Conservation (phyloP, 2,888 invertebrate genomes). For the Actias luna region DNA sequence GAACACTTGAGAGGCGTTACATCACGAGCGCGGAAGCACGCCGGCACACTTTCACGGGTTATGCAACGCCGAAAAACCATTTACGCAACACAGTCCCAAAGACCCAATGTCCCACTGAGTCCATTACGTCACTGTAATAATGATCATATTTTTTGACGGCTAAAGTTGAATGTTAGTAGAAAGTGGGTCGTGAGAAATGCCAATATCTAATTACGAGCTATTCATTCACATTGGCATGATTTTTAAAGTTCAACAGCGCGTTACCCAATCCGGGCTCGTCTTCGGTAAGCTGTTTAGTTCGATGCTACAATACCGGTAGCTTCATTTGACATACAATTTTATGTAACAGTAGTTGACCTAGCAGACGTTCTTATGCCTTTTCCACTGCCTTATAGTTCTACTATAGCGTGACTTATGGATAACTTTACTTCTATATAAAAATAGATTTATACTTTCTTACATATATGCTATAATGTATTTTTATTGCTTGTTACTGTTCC, state of each 20-base stretch:
- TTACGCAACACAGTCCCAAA: slow-evolving; percentile 66
- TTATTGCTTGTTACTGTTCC: too few species aligned
- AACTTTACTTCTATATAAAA: too few species aligned
- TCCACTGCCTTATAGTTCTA: too few species aligned
- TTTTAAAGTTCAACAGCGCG: slow-evolving; percentile 24
- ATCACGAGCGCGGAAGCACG: slow-evolving; percentile 66
- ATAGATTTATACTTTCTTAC: too few species aligned
- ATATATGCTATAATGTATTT: too few species aligned
- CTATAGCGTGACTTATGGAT: too few species aligned
- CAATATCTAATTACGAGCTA: slow-evolving; percentile 43
- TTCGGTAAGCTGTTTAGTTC: not conserved
- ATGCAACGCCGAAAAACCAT: slow-evolving; percentile 62
- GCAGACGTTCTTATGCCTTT: too few species aligned
- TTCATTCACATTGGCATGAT: slow-evolving; percentile 43
- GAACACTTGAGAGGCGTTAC: slow-evolving; percentile 55
- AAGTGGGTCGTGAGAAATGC: slow-evolving; percentile 75
- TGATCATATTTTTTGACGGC: slow-evolving; percentile 52
- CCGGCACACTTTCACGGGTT: slow-evolving; percentile 75
- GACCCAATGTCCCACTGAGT: slow-evolving; percentile 76
- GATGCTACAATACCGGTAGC: not conserved
- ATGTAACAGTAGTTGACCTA: not conserved
- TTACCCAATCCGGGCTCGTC: slow-evolving; percentile 15
- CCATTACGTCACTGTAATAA: slow-evolving; percentile 59
- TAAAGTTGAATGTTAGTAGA: slow-evolving; percentile 71
- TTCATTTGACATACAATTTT: not conserved